phyloP scores from a whole-genome alignment of 2,113 vertebrate genomes.

The Bambusicola thoracicus region DNA sequence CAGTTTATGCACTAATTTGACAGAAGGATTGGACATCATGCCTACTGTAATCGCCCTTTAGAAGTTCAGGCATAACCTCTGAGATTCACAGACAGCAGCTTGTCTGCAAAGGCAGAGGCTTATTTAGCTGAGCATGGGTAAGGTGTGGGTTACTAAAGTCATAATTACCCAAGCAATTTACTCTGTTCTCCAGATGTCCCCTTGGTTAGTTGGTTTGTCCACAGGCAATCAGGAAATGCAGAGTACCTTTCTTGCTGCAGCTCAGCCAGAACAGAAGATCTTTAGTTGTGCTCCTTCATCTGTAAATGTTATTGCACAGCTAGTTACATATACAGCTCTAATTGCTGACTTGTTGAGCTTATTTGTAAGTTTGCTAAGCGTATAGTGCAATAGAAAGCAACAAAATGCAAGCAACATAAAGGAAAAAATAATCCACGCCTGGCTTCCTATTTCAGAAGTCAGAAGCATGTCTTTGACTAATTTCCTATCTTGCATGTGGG shows the following conservation, averaged over 20 bases:
- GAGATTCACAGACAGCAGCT: neutral
- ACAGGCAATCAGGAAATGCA: neutral
- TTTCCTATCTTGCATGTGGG: neutral
- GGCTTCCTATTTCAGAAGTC: neutral
- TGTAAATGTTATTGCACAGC: neutral
- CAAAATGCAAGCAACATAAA: neutral
- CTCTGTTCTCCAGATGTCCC: neutral
- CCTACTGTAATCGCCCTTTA: neutral
- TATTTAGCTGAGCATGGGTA: neutral
- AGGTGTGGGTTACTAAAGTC: neutral
- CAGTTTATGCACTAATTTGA: neutral
- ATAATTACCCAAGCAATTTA: neutral
- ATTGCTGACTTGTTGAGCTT: neutral
- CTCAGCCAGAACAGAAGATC: neutral
- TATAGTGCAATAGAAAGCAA: neutral
- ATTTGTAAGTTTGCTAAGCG: neutral
- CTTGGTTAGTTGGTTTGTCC: neutral
- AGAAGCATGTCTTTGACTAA: neutral
- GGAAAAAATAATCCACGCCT: neutral
- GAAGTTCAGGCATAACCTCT: neutral
- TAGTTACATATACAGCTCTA: neutral
- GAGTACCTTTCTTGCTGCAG: neutral
- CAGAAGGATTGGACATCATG: neutral
- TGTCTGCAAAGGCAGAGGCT: neutral
- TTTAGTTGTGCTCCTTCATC: neutral